phyloP scores from a whole-genome alignment of 2,113 vertebrate species.

The Platanista minor region DNA sequence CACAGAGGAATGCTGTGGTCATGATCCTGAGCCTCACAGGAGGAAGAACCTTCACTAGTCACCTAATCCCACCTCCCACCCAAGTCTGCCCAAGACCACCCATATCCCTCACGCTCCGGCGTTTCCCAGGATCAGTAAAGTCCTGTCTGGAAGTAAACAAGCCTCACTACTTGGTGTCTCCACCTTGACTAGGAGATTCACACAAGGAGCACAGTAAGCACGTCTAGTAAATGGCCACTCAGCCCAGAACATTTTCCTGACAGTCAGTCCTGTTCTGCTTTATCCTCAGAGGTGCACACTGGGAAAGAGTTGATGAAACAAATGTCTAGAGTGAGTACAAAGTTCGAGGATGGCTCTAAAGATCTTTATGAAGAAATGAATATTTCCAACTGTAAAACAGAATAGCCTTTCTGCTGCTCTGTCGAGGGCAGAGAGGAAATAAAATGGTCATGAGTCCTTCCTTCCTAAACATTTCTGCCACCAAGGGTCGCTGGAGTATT shows the following conservation, averaged over 20 bases:
- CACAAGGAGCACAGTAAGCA: background rate
- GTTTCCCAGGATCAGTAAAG: fast-evolving
- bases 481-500: background rate
- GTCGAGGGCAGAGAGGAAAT: background rate
- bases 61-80: background rate
- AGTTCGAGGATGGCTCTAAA: background rate
- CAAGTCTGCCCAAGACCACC: background rate
- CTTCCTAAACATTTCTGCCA: background rate
- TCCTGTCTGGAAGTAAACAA: fast-evolving
- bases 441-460: background rate
- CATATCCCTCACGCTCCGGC: fast-evolving
- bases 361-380: background rate
- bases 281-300: too few species aligned
- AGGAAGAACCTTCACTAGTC: background rate
- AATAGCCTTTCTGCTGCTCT: background rate
- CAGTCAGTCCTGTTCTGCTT: background rate
- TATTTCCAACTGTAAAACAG: background rate
- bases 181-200: background rate
- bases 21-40: background rate
- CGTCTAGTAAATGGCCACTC: background rate
- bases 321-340: background rate
- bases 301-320: background rate
- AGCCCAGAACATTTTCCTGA: background rate
- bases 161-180: background rate
- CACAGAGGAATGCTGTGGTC: background rate